Percentiles rank a stretch among this genome's conserved stretches.
Evolutionary conservation across 2,113 vertebrate species (phyloP).

Genomic region (Mastomys coucha): DNA sequence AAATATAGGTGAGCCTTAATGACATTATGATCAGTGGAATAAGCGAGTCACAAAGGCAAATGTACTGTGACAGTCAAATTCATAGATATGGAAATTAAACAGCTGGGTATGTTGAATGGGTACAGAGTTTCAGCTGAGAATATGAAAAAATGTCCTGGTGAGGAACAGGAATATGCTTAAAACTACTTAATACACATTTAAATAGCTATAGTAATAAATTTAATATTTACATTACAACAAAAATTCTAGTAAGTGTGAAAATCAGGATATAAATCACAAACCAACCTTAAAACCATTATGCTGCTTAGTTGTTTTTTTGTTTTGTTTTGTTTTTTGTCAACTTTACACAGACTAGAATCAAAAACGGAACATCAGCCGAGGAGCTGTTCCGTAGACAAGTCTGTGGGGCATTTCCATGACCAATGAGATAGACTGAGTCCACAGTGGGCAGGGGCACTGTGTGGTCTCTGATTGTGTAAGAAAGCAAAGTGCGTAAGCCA

Average conservation of each 20-base stretch:
- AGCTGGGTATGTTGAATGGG: neutral
- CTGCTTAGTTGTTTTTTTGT: neutral
- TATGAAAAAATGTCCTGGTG: neutral
- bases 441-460: neutral
- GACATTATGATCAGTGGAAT: neutral
- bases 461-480: neutral
- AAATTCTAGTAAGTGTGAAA: conserved; percentile 6
- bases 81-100: conserved; percentile 11
- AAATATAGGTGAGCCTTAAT: conserved; percentile 25
- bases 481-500: neutral
- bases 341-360: neutral
- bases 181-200: conserved; percentile 9
- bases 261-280: conserved; percentile 38
- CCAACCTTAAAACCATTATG: neutral
- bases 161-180: neutral
- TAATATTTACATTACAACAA: neutral
- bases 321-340: neutral
- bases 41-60: conserved; percentile 29
- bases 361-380: neutral
- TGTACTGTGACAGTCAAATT: neutral
- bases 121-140: conserved; percentile 29
- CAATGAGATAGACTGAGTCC: neutral
- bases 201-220: conserved; percentile 24
- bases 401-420: neutral
- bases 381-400: neutral